Evolutionary conservation across 2,797 vertebrate genomes (phyloP).

Genomic region (Notoglanidium macrostoma): DNA sequence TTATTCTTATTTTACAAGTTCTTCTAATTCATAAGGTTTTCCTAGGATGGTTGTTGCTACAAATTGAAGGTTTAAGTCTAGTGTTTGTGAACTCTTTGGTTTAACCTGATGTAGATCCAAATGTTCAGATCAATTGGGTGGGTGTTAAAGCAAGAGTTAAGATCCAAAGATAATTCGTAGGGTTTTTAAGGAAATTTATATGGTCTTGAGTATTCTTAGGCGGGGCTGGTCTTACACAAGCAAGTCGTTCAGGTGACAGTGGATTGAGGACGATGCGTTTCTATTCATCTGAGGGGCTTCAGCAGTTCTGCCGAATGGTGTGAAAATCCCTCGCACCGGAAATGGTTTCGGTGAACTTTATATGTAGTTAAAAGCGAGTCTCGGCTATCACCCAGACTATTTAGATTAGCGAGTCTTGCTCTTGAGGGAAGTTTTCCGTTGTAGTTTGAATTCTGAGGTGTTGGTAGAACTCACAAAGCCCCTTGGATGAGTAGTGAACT

Average conservation of each 20-base stretch:
- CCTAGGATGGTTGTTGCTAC: neutral
- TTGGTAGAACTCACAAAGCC: neutral
- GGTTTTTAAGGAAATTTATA: neutral
- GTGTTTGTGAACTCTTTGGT: neutral
- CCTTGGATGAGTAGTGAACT: constrained; percentile 1
- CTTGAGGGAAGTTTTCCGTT: neutral
- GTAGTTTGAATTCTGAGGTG: neutral
- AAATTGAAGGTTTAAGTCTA: neutral
- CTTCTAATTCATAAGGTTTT: neutral
- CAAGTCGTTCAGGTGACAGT: neutral
- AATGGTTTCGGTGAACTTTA: neutral
- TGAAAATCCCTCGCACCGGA: neutral
- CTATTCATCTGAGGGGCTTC: constrained; percentile 12
- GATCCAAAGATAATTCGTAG: neutral
- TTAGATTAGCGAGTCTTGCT: too few species aligned
- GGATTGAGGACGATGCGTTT: neutral
- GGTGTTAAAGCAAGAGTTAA: neutral
- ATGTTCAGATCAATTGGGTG: neutral
- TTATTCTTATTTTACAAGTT: neutral
- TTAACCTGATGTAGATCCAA: neutral
- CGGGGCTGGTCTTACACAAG: neutral
- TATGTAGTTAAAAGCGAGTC: neutral
- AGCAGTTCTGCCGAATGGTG: neutral
- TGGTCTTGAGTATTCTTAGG: neutral
- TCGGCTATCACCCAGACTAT: too few species aligned